Evolutionary conservation across 2,113 vertebrate species (phyloP).

Genomic region (Diadophis punctatus): DNA sequence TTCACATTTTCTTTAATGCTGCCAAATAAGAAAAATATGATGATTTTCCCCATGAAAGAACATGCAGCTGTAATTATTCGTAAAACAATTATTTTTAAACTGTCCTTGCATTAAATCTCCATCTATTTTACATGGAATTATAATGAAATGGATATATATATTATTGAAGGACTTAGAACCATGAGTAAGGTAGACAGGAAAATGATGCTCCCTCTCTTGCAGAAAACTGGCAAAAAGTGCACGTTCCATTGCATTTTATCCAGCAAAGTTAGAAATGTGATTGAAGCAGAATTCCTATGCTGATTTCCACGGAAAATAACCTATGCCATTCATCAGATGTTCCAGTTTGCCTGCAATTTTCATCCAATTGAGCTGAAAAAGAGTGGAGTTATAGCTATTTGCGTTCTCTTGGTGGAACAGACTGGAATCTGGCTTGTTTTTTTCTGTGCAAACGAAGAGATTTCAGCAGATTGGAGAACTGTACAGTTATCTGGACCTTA

Average conservation of each 20-base stretch:
- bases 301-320: neutral
- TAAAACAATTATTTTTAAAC: neutral
- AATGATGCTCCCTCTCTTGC: neutral
- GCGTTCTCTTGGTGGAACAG: neutral
- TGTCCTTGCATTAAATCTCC: neutral
- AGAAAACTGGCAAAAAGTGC: neutral
- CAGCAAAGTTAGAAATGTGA: neutral
- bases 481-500: neutral
- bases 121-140: neutral
- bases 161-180: neutral
- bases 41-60: neutral
- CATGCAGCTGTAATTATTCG: neutral
- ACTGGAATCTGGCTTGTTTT: neutral
- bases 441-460: neutral
- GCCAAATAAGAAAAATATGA: neutral
- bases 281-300: neutral
- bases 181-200: neutral
- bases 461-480: neutral
- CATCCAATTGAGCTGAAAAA: neutral
- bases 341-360: neutral
- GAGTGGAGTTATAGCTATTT: neutral
- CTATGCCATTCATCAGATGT: neutral
- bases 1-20: conserved; percentile 2
- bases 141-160: neutral
- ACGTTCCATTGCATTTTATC: neutral